Evolutionary conservation across 2,113 vertebrate species (phyloP).

Genomic region (Anthoscopus minutus): DNA sequence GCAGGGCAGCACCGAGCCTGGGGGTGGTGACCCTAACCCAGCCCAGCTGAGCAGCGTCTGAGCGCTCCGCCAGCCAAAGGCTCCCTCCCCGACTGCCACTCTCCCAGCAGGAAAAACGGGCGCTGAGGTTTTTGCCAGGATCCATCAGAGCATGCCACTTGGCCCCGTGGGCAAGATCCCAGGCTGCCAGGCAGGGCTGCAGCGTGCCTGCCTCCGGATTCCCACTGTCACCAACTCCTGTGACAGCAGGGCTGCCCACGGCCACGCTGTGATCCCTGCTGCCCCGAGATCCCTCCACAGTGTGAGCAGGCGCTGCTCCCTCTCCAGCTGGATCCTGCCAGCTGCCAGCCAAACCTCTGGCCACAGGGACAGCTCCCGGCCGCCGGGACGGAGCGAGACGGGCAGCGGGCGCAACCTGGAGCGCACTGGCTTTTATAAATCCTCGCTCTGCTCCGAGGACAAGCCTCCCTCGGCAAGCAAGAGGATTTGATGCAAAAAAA

Average conservation of each 20-base stretch:
- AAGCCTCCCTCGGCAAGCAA: not conserved
- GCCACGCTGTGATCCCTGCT: not conserved
- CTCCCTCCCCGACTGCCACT: rapidly evolving
- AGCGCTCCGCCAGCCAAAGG: not conserved
- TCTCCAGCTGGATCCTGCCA: not conserved
- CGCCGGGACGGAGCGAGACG: rapidly evolving
- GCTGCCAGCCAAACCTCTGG: not conserved
- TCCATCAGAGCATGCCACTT: not conserved
- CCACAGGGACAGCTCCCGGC: not conserved
- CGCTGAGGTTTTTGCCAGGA: not conserved
- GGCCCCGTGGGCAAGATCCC: not conserved
- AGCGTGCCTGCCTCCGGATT: rapidly evolving
- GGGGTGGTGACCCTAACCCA: not conserved
- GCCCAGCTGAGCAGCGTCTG: not conserved
- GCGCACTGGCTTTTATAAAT: not conserved
- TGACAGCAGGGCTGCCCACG: not conserved
- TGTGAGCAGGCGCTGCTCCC: not conserved
- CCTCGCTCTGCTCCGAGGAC: not conserved
- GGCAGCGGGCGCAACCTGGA: not conserved
- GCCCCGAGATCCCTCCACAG: not conserved
- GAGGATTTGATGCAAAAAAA: not conserved
- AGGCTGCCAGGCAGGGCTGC: not conserved
- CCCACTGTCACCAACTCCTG: not conserved
- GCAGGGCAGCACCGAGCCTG: rapidly evolving
- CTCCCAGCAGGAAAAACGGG: not conserved